phyloP scores from a whole-genome alignment of 2,888 invertebrate species.

The Vandiemenella viatica region DNA sequence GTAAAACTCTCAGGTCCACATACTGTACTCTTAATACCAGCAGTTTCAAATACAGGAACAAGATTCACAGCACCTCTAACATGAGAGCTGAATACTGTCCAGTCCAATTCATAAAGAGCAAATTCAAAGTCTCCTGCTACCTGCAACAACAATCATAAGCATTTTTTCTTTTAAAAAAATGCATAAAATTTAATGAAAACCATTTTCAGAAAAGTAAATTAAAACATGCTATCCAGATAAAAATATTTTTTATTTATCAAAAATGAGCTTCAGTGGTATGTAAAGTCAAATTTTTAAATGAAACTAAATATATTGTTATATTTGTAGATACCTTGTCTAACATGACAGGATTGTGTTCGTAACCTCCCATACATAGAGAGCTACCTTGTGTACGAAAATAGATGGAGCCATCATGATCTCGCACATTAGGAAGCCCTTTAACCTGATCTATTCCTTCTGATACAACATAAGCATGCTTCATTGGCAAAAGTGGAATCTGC shows the following conservation, averaged over 20 bases:
- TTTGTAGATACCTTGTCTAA: slow-evolving; percentile 60
- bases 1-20: slow-evolving; percentile 89
- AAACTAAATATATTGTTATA: no score
- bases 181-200: no score
- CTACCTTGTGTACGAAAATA: slow-evolving; percentile 77
- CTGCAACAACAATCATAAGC: slow-evolving; percentile 29
- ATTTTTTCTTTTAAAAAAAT: no score
- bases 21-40: slow-evolving; percentile 71
- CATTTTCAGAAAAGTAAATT: no score
- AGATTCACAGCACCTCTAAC: slow-evolving; percentile 50
- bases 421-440: slow-evolving; percentile 59
- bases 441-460: slow-evolving; percentile 63
- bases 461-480: slow-evolving; percentile 80
- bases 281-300: no score
- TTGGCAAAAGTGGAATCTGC: slow-evolving; percentile 58
- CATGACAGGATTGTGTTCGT: slow-evolving; percentile 71
- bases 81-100: slow-evolving; percentile 67
- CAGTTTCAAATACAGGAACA: slow-evolving; percentile 54
- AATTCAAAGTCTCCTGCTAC: slow-evolving; percentile 66
- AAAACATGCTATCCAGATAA: no score
- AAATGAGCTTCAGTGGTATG: no score
- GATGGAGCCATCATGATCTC: slow-evolving; percentile 71
- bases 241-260: no score
- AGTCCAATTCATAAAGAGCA: slow-evolving; percentile 73
- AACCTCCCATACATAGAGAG: slow-evolving; percentile 70